These are phyloP conservation scores for Lamproptera curius DNA, from an alignment of 2,888 invertebrate species.

Conservation along the genomic window DNA sequence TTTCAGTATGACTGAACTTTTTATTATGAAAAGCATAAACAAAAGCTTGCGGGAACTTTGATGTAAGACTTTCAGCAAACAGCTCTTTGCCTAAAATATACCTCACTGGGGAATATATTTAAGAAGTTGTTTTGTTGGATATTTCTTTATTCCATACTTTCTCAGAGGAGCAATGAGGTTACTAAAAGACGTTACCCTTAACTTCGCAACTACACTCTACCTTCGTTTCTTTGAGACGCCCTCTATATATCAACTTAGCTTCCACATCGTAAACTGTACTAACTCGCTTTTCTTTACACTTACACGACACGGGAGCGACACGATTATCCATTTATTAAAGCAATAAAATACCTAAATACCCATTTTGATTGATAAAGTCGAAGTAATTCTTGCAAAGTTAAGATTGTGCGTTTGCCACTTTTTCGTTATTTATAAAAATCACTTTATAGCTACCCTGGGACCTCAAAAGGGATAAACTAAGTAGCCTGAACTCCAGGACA, in stretches of 20 bases:
- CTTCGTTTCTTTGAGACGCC: constrained; percentile 52
- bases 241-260: constrained; percentile 62
- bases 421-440: too few relatives aligned
- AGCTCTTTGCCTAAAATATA: constrained; percentile 8
- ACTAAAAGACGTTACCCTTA: constrained; percentile 25
- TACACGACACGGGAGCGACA: constrained; percentile 40
- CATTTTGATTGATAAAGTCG: too few relatives aligned
- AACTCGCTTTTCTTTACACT: constrained; percentile 41
- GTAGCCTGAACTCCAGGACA: too few relatives aligned
- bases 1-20: too few relatives aligned
- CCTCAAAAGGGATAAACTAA: too few relatives aligned
- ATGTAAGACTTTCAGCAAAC: too few relatives aligned
- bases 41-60: too few relatives aligned
- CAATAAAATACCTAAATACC: too few relatives aligned
- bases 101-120: constrained; percentile 6
- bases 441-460: too few relatives aligned
- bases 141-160: constrained; percentile 3
- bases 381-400: too few relatives aligned
- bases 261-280: constrained; percentile 61
- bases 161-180: constrained; percentile 15
- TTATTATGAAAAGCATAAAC: too few relatives aligned
- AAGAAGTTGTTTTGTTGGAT: constrained; percentile 5
- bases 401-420: too few relatives aligned
- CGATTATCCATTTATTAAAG: constrained; percentile 29
- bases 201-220: constrained; percentile 37